Conservation (phyloP, 2,888 invertebrate genomes). For the Leptopilina myrica region DNA sequence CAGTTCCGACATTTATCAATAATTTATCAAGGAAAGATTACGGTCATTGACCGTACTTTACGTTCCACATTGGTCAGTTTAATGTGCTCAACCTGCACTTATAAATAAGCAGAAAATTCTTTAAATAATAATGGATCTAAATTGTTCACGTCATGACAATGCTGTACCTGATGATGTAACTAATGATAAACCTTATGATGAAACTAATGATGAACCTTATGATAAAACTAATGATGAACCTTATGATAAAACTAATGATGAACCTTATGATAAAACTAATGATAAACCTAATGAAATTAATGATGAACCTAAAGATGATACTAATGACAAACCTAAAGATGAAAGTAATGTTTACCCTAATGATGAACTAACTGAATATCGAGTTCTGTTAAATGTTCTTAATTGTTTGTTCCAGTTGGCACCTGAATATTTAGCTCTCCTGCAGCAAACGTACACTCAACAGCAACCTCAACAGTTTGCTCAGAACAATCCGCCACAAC, state of each 20-base stretch:
- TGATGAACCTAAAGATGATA: too few species aligned
- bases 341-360: too few species aligned
- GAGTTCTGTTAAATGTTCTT: neutral
- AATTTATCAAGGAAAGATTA: conserved; percentile 43
- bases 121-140: neutral
- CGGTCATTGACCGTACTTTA: conserved; percentile 36
- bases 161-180: too few species aligned
- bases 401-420: conserved; percentile 65
- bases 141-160: too few species aligned
- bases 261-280: too few species aligned
- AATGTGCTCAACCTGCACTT: neutral
- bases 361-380: neutral
- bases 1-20: conserved; percentile 42
- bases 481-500: conserved; percentile 56
- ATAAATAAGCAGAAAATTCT: neutral
- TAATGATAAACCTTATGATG: too few species aligned
- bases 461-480: conserved; percentile 38
- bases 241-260: too few species aligned
- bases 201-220: too few species aligned
- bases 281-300: too few species aligned
- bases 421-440: conserved; percentile 69
- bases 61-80: conserved; percentile 19
- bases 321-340: too few species aligned
- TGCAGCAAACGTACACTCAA: conserved; percentile 68
- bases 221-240: too few species aligned